A percentile compares a stretch with the other conserved stretches of the same genome.
Evolutionary conservation across 1,140 invertebrate species (phyloP).

Genomic region (Lucilia sericata): DNA sequence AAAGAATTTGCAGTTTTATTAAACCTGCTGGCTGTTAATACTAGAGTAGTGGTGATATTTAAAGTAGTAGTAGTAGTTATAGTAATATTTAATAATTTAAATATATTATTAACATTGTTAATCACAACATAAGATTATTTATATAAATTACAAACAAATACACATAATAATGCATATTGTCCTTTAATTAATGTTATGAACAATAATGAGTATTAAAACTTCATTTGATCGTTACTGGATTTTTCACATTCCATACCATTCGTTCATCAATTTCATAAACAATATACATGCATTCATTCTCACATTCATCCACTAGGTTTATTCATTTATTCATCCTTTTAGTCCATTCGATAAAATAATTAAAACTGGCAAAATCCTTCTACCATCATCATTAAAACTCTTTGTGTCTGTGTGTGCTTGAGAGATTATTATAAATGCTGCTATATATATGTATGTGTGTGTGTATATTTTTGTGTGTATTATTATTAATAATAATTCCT

Average conservation of each 20-base stretch:
- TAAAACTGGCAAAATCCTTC: not conserved
- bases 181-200: conserved; percentile 6
- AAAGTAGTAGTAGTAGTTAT: too few relatives aligned
- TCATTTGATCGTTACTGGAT: conserved; percentile 5
- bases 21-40: too few relatives aligned
- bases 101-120: not conserved
- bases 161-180: not conserved
- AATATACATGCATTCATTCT: not conserved
- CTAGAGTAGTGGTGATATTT: too few relatives aligned
- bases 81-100: not conserved
- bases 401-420: not conserved
- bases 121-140: not conserved
- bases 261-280: not conserved
- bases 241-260: not conserved
- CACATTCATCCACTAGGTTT: too few relatives aligned
- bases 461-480: not conserved
- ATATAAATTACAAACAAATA: too few relatives aligned
- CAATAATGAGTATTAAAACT: not conserved
- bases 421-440: too few relatives aligned
- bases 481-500: not conserved
- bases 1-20: not conserved
- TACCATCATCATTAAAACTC: not conserved
- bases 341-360: not conserved
- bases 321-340: not conserved
- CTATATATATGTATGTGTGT: too few relatives aligned